Evolutionary conservation across 2,797 vertebrate genomes (phyloP).

Genomic region (Alosa sapidissima): DNA sequence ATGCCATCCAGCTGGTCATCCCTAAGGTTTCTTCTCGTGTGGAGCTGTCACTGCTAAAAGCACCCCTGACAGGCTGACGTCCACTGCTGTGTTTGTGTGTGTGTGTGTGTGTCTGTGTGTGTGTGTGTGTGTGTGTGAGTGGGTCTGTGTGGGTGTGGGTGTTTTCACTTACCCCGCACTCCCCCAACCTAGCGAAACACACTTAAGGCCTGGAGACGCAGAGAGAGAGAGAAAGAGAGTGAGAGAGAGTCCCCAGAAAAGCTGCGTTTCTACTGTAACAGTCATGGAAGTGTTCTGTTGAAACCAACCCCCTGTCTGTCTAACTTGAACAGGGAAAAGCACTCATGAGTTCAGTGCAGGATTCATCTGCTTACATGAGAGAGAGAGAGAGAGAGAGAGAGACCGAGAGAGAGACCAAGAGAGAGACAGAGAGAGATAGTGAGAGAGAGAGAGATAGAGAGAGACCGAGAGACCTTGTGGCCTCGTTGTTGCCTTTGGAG

Average conservation of each 20-base stretch:
- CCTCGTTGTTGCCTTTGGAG: background rate
- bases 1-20: background rate
- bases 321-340: slow-evolving; percentile 62
- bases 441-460: background rate
- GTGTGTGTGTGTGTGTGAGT: too few species aligned
- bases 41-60: background rate
- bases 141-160: too few species aligned
- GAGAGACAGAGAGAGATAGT: background rate
- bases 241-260: background rate
- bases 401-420: too few species aligned
- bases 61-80: background rate
- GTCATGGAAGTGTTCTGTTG: background rate
- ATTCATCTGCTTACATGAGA: slow-evolving; percentile 11
- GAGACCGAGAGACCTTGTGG: background rate
- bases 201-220: background rate
- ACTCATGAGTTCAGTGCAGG: slow-evolving; percentile 51
- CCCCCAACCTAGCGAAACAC: background rate
- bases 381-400: background rate
- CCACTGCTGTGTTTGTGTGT: too few species aligned
- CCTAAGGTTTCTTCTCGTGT: background rate
- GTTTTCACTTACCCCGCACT: background rate
- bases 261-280: background rate
- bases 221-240: background rate
- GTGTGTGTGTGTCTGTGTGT: too few species aligned
- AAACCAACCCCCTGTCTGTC: slow-evolving; percentile 27